These are phyloP conservation scores for Nemopilema nomurai DNA, from an alignment of 30 jellyfish, hydroid and myxozoan species.

Conservation along the genomic window DNA sequence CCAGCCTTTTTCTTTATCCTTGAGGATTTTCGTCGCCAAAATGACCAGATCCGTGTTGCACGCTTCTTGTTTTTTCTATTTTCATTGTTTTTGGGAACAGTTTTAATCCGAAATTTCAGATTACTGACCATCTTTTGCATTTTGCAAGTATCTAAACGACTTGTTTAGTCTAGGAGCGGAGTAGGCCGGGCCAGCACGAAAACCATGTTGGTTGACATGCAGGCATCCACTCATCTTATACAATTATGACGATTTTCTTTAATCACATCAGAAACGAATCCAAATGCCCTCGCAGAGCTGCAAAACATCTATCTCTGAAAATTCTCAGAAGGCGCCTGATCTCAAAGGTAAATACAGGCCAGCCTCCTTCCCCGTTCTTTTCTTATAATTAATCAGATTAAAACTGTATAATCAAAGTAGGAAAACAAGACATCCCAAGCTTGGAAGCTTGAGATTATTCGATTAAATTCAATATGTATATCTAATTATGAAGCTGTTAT, in stretches of 20 bases:
- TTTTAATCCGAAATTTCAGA: slow-evolving; percentile 41
- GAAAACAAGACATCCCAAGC: slow-evolving; percentile 14
- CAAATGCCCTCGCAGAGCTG: too few relatives aligned
- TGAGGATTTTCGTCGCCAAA: slow-evolving; percentile 31
- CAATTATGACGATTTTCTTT: background rate
- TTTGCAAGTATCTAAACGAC: slow-evolving; percentile 23
- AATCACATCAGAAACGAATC: background rate
- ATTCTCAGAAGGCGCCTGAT: background rate
- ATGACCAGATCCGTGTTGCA: slow-evolving; percentile 31
- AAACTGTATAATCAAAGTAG: slow-evolving; percentile 5
- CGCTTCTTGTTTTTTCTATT: slow-evolving; percentile 25
- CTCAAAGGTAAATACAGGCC: background rate
- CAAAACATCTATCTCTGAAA: background rate
- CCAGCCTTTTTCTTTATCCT: slow-evolving; percentile 24
- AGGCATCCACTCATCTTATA: background rate
- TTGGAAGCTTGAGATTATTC: background rate
- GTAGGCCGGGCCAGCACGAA: slow-evolving; percentile 42
- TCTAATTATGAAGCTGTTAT: background rate
- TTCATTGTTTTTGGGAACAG: slow-evolving; percentile 33
- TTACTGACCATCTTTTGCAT: slow-evolving; percentile 35
- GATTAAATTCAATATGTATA: background rate
- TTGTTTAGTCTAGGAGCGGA: slow-evolving; percentile 33
- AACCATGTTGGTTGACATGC: slow-evolving; percentile 9
- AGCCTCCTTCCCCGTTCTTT: background rate
- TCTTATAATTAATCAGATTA: slow-evolving; percentile 21